Percentiles rank a stretch among this genome's conserved stretches.
phyloP scores from a whole-genome alignment of 1,140 invertebrate genomes.

The Reticulitermes speratus region DNA sequence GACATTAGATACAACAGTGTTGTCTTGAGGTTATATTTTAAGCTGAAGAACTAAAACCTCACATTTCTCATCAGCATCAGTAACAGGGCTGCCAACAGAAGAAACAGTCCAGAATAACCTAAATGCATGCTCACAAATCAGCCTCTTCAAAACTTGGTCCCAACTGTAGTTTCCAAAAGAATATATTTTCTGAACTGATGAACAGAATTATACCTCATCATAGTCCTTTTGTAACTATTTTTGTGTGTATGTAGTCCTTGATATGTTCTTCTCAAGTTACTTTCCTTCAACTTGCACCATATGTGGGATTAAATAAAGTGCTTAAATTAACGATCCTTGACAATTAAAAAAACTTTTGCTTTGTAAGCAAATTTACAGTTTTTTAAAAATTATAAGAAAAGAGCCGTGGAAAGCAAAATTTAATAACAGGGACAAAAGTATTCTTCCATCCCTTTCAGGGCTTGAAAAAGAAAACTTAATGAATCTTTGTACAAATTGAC shows the following conservation, averaged over 20 bases:
- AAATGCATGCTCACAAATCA: not conserved
- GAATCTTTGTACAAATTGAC: slow-evolving; percentile 30
- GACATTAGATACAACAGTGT: not conserved
- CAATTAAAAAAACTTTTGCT: not conserved
- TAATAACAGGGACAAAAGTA: slow-evolving; percentile 8
- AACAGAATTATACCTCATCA: too few relatives aligned
- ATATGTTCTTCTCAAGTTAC: not conserved
- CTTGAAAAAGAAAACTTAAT: not conserved
- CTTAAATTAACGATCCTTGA: not conserved
- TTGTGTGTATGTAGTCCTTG: too few relatives aligned
- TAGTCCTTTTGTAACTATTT: too few relatives aligned
- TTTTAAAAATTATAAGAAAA: slow-evolving; percentile 17
- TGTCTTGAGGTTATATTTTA: not conserved
- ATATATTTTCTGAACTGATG: too few relatives aligned
- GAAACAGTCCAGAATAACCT: not conserved
- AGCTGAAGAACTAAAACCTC: not conserved
- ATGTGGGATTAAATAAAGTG: slow-evolving; percentile 1
- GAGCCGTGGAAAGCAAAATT: not conserved
- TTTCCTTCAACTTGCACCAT: not conserved
- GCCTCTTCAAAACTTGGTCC: not conserved
- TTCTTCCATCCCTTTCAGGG: slow-evolving; percentile 13
- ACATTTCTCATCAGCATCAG: not conserved
- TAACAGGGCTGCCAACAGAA: not conserved
- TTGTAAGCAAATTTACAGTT: not conserved
- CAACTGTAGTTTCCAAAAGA: not conserved